phyloP scores from a whole-genome alignment of 2,888 invertebrate species.

The Pharmacophagus antenor region DNA sequence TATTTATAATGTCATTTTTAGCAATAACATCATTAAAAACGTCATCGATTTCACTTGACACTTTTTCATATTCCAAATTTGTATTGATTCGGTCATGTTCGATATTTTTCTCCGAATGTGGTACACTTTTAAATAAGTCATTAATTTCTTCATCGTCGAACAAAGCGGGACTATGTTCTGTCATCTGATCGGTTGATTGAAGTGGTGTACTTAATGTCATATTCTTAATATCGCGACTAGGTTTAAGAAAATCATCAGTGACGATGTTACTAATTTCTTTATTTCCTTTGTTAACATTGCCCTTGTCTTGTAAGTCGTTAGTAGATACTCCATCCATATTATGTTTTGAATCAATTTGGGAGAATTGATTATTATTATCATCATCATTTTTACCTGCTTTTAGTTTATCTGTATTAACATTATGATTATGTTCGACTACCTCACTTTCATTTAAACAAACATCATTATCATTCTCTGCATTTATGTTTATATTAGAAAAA shows the following conservation, averaged over 20 bases:
- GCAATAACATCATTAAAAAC: not conserved
- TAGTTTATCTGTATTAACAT: not conserved
- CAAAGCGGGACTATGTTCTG: conserved; percentile 43
- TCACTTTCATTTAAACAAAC: conserved; percentile 6
- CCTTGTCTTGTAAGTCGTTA: conserved; percentile 7
- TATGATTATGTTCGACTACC: not conserved
- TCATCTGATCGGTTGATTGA: conserved; percentile 37
- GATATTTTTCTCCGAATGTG: too few species aligned
- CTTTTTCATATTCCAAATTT: conserved; percentile 16
- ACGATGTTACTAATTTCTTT: conserved; percentile 21
- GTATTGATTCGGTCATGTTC: conserved; percentile 19
- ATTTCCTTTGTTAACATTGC: conserved; percentile 18
- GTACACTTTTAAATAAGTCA: conserved; percentile 34
- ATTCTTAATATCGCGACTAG: conserved; percentile 11
- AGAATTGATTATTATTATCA: conserved; percentile 24
- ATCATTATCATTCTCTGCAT: conserved; percentile 21
- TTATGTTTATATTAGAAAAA: conserved; percentile 40
- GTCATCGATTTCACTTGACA: conserved; percentile 19
- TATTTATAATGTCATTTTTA: not conserved
- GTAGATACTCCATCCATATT: not conserved
- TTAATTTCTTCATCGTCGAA: conserved; percentile 57
- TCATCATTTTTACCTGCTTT: conserved; percentile 9
- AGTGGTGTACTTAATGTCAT: conserved; percentile 1
- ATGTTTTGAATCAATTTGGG: not conserved
- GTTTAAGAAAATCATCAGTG: conserved; percentile 13